These are phyloP conservation scores for Drosophila guanche DNA, from an alignment of 1,140 invertebrate species.

Conservation along the genomic window DNA sequence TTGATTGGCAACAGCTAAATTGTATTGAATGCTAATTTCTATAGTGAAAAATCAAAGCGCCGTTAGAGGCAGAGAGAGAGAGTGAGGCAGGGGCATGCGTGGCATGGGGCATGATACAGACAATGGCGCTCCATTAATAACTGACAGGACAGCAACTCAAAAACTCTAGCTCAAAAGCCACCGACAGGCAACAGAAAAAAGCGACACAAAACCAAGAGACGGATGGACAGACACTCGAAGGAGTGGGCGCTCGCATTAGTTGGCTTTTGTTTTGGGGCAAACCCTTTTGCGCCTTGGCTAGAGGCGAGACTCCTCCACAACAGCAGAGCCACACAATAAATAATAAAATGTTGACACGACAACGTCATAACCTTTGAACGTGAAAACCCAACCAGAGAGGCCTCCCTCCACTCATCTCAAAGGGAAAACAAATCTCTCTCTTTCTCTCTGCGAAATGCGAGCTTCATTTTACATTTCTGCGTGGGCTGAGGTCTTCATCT, in stretches of 20 bases:
- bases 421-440: too few species aligned
- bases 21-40: conserved; percentile 80
- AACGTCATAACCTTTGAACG: conserved; percentile 84
- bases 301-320: conserved; percentile 19
- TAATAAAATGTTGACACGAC: conserved; percentile 83
- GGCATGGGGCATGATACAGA: conserved; percentile 18
- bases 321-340: conserved; percentile 64
- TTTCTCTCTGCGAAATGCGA: too few species aligned
- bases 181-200: conserved; percentile 37
- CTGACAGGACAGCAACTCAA: conserved; percentile 65
- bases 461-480: conserved; percentile 14
- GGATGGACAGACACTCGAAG: conserved; percentile 46
- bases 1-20: conserved; percentile 73
- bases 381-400: conserved; percentile 49
- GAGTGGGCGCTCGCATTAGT: conserved; percentile 73
- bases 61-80: conserved; percentile 37
- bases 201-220: conserved; percentile 9
- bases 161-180: conserved; percentile 50
- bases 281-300: conserved; percentile 61
- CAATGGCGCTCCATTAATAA: conserved; percentile 79
- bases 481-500: conserved; percentile 32
- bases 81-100: conserved; percentile 3
- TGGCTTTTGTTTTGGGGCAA: conserved; percentile 79
- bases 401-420: too few species aligned
- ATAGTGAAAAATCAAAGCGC: conserved; percentile 66